Conservation (phyloP, 2,113 vertebrate genomes). For the Sapayoa aenigma region DNA sequence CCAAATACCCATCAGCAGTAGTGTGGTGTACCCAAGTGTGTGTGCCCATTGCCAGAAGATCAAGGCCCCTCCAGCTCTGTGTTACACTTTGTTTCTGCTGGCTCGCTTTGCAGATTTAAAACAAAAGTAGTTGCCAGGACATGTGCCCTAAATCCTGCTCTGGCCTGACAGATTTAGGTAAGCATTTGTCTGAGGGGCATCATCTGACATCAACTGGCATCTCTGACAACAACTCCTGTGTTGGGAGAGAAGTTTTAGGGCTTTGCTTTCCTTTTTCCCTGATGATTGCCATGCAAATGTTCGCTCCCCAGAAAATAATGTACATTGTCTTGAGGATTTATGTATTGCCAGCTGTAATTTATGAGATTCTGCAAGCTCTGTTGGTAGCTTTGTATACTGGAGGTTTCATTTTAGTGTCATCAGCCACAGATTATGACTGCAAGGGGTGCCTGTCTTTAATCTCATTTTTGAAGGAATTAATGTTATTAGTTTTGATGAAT, state of each 20-base stretch:
- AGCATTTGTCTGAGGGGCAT: background rate
- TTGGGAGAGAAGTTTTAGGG: constrained; percentile 14
- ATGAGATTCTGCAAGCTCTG: constrained; percentile 38
- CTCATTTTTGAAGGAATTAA: constrained; percentile 78
- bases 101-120: background rate
- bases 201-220: background rate
- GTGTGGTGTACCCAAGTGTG: background rate
- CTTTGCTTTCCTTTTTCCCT: background rate
- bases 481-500: constrained; percentile 78
- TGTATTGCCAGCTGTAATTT: background rate
- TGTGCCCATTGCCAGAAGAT: background rate
- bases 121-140: background rate
- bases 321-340: constrained; percentile 26
- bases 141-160: background rate
- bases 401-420: constrained; percentile 49
- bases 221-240: constrained; percentile 8
- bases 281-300: background rate
- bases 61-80: background rate
- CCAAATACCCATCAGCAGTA: accelerated
- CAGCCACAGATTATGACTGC: constrained; percentile 69
- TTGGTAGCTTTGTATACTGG: constrained; percentile 30
- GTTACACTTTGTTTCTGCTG: background rate
- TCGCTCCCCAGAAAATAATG: constrained; percentile 17
- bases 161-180: background rate
- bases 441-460: constrained; percentile 73